These are phyloP conservation scores for Hymenopus coronatus DNA, from an alignment of 2,888 invertebrate genomes.

Conservation along the genomic window DNA sequence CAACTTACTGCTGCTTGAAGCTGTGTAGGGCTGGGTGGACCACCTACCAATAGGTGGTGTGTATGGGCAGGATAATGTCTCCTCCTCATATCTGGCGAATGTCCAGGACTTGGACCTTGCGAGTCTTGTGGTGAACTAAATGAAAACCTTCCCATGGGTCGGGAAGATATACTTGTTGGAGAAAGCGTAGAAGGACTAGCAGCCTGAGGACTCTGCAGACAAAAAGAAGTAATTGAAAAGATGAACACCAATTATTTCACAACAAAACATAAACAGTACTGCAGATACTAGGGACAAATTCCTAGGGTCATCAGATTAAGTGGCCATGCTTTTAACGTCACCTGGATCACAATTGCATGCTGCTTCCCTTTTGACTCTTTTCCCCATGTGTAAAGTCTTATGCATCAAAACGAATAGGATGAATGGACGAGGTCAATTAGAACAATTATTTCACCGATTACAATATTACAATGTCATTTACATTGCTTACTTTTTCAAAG, in stretches of 20 bases:
- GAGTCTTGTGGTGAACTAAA: constrained; percentile 42
- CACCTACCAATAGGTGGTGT: constrained; percentile 28
- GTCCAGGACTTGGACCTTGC: constrained; percentile 37
- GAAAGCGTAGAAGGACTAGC: constrained; percentile 70
- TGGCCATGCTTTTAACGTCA: too few species aligned
- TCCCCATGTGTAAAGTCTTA: too few species aligned
- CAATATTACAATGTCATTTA: too few species aligned
- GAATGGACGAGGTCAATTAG: too few species aligned
- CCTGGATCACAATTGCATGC: too few species aligned
- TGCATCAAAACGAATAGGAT: too few species aligned
- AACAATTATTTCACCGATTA: too few species aligned
- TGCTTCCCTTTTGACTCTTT: too few species aligned
- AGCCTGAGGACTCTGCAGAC: constrained; percentile 64
- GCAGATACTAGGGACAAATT: too few species aligned
- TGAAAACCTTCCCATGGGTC: constrained; percentile 41
- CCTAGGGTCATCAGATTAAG: too few species aligned
- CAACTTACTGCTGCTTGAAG: constrained; percentile 26
- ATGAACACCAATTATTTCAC: not conserved
- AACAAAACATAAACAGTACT: too few species aligned
- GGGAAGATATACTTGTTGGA: constrained; percentile 61
- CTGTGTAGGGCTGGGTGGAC: constrained; percentile 26
- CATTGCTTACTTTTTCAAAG: too few species aligned
- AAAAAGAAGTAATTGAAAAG: not conserved
- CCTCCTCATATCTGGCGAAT: constrained; percentile 37
- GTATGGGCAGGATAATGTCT: constrained; percentile 32